Evolutionary conservation across 92 coral and sea anemone genomes (phyloP), one percentile per base, ranked within the genome.

Genomic region (Phenganax marumi): DNA sequence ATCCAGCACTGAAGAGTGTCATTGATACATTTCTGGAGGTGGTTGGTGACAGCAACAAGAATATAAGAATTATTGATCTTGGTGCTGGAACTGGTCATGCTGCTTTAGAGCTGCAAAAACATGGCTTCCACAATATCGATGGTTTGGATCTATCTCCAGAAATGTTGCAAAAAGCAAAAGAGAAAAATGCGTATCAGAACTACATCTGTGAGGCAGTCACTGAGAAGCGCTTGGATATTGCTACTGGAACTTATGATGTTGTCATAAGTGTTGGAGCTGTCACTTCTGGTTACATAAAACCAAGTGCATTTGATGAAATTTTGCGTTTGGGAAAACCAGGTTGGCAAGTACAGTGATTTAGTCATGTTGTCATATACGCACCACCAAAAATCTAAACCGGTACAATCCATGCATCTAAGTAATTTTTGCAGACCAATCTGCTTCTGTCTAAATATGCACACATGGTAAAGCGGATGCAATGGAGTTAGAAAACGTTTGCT

Each of bases 41-140:
- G 17, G 14, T 52, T 52, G 77, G 57, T 50, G 58, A 12, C 60
- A 52, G 11, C 33, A 55, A 72, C 18, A 72, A 72, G 19, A 72
- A 47, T 55, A 72, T 72, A 1, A 19, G 77, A 52, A 72, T 82
- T 10, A 64, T 82, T 71, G 85, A 82, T 69, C 57, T 82, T 12
- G 85, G 78, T 6, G 85, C 85, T 82, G 85, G 85, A 49, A 82
- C 85, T 52, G 85, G 85, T 6, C 23, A 53, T 47, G 16, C 54
- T 26, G 85, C 64, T 8, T 21, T 71, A 7, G 85, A 82, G 63
- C 68, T 82, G 18, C 52, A 70, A 54, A 82, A 71, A 62, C 78
- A 69, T 43, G 85, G 85, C 6, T 82, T 69, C 73, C 12, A 12
- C 33, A 70, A 71, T 62, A 54, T 82, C 66, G 79, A 82, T 58